Evolutionary conservation across 2,113 vertebrate genomes (phyloP).

Genomic region (Chamaea fasciata): DNA sequence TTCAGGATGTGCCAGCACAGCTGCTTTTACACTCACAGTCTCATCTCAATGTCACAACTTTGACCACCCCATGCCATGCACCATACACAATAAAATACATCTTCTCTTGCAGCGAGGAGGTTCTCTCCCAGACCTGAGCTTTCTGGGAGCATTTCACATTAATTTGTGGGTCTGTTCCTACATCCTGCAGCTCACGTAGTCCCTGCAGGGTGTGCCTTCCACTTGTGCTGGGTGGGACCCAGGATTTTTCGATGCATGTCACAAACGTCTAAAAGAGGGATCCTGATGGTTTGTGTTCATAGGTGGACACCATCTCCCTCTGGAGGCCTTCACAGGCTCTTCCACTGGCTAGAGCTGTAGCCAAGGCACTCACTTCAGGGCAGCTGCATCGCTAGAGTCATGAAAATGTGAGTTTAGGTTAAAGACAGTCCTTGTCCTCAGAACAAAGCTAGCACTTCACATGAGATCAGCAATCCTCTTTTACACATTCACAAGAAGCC

Average conservation of each 20-base stretch:
- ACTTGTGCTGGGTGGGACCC: background rate
- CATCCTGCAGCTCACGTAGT: background rate
- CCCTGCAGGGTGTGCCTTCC: background rate
- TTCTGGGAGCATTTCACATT: background rate
- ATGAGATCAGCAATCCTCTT: background rate
- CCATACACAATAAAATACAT: background rate
- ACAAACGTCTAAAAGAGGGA: background rate
- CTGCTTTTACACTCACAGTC: accelerated
- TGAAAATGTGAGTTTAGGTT: background rate
- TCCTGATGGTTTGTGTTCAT: background rate
- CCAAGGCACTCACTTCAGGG: background rate
- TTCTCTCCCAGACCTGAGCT: background rate
- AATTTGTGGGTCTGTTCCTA: background rate
- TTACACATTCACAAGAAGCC: background rate
- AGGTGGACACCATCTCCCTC: slow-evolving; percentile 54
- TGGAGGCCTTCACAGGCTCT: slow-evolving; percentile 43
- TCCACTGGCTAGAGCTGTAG: background rate
- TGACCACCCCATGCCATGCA: background rate
- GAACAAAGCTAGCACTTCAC: background rate
- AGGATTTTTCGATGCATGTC: background rate
- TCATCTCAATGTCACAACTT: background rate
- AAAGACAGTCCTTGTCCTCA: background rate
- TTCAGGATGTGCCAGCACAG: background rate
- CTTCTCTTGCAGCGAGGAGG: background rate
- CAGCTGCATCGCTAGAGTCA: background rate